These are phyloP conservation scores for Percopsis omiscomaycus DNA, from an alignment of 2,797 vertebrate genomes.

Conservation along the genomic window DNA sequence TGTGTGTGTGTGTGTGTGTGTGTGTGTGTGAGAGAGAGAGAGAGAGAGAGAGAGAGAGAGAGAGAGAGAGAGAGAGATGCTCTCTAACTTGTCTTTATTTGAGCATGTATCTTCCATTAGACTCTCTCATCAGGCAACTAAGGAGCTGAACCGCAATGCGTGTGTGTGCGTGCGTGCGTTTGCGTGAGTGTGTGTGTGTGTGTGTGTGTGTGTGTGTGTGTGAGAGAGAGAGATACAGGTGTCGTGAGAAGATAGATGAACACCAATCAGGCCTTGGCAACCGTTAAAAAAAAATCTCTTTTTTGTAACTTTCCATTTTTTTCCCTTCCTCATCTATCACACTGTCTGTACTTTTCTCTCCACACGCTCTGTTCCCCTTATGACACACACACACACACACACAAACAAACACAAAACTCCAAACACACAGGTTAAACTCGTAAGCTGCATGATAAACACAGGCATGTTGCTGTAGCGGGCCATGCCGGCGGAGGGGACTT, in stretches of 20 bases:
- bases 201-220: constrained; percentile 1
- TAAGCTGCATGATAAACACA: background rate
- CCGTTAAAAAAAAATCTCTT: constrained; percentile 55
- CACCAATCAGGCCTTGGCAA: constrained; percentile 48
- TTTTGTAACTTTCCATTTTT: constrained; percentile 38
- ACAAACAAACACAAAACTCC: background rate
- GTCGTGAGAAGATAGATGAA: constrained; percentile 49
- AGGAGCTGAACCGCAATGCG: constrained; percentile 25
- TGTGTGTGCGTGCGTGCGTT: constrained; percentile 21
- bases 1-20: background rate
- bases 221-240: constrained; percentile 2
- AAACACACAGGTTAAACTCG: background rate
- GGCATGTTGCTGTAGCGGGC: too few species aligned
- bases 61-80: background rate
- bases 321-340: constrained; percentile 39
- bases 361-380: background rate
- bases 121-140: constrained; percentile 55
- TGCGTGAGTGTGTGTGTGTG: constrained; percentile 3
- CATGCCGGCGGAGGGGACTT: too few species aligned
- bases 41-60: constrained; percentile 1
- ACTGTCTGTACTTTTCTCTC: background rate
- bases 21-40: background rate
- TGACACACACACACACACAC: background rate
- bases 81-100: constrained; percentile 43
- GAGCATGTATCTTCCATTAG: constrained; percentile 46